Base-by-base conservation (phyloP, 1,140 invertebrate genomes). In the Fopius arisanus region DNA sequence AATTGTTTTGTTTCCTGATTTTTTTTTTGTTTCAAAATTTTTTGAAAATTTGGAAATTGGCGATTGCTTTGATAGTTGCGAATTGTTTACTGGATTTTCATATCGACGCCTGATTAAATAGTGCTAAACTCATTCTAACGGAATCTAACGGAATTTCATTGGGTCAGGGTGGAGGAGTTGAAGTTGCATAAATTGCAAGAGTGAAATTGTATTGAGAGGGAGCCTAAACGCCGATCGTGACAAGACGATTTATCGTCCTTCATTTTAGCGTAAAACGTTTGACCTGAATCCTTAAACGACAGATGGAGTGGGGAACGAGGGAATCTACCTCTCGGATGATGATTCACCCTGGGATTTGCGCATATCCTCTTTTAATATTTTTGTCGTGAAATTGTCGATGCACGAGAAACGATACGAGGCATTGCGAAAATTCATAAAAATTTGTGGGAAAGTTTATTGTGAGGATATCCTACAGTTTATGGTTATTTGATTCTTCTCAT, bases 181-280 rank as follows among this genome's bases (percentile, higher is more conserved):
- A 59, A 26, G 54, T 59, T n/a, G 21, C 0, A 59, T 59, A 59
- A 26, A 59, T 26, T 3, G 1, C 19, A 5, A 59, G 54, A 23
- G 54, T 59, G 54, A 72, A 72, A 66, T 66, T 72, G 40, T 62
- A 48, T 28, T 40, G 21, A 48, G 65, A 66, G 40, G 41, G 41
- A 71, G 40, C 37, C 41, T 23, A 65, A 70, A 43, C 70, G 23
- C 16, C 23, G 31, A 28, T 72, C 67, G 67, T 62, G 40, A 73
- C 31, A 59, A 54, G 26, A 63, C 59, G 75, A 76, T 76, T 73
- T 73, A 73, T 76, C 71, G 71, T 59, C 54, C 66, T 66, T 73
- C 48, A 9, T 37, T 72, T 71, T 71, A 67, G 70, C 29, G 70
- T 21, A 59, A 59, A 70, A 67, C 65, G 63, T 66, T 73, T 70